Conservation (phyloP, 2,888 invertebrate species). For the Phortica okadai region DNA sequence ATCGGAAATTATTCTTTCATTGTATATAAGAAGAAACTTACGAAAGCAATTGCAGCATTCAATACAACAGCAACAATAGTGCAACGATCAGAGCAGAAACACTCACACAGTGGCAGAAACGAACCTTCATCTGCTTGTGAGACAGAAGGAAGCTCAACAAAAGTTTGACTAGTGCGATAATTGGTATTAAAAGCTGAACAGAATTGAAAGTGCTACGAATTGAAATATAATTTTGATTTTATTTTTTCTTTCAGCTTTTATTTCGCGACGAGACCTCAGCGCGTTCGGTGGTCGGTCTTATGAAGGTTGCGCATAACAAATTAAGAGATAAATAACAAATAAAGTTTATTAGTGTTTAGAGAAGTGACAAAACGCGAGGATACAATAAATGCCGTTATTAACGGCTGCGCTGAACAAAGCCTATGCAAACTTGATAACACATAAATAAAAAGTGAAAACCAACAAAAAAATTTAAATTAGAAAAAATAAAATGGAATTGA, state of each 20-base stretch:
- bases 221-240: conserved; percentile 23
- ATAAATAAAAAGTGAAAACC: background rate
- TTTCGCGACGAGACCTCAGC: conserved; percentile 45
- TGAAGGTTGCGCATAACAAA: background rate
- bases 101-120: too few species aligned
- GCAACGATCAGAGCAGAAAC: too few species aligned
- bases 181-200: background rate
- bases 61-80: too few species aligned
- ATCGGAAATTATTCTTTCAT: too few species aligned
- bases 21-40: too few species aligned
- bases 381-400: background rate
- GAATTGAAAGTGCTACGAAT: background rate
- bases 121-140: too few species aligned
- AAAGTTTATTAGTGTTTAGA: background rate
- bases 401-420: background rate
- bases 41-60: too few species aligned
- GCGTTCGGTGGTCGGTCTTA: conserved; percentile 35
- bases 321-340: background rate
- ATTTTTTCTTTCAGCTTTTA: conserved; percentile 41
- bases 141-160: too few species aligned
- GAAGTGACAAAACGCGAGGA: background rate
- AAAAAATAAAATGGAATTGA: conserved; percentile 49
- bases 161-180: too few species aligned
- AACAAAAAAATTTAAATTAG: conserved; percentile 9
- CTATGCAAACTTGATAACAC: background rate